Evolutionary conservation across 2,888 invertebrate species (phyloP), one percentile per base, ranked within the genome.

Genomic region (Hirtodrosophila duncani): DNA sequence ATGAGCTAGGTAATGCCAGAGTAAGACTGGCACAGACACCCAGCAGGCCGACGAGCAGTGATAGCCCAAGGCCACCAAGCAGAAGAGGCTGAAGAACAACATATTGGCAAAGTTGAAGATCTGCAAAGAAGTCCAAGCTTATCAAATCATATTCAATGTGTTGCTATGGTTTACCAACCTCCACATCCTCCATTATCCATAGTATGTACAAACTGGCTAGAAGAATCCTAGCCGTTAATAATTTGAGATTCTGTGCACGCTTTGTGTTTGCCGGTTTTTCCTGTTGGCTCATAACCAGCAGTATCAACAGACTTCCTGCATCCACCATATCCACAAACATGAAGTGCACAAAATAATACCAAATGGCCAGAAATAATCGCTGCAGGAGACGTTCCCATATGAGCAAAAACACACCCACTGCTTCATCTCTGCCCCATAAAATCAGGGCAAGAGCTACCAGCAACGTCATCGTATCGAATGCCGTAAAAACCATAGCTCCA

Each of bases 291-390:
- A 31, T 9, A 0, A 63, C 58, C 16, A 56, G 21, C 11, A 69
- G 27, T 21, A 59, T 13, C 5, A 66, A 16, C 10, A 70, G 36
- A 3, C 34, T 33, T 13, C 70, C 67, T 31, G 51, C 10, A 26
- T 60, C 50, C 6, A 63, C 17, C 14, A 29, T 16, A 36, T 55
- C 45, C 4, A 23, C 7, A 10, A 68, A 14, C 3, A 44, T 10
- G 9, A 52, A 29, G 3, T 43, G 36, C 14, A 27, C 14, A 10
- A 42, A 9, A 33, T 44, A 30, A 2, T 31, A 30, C 33, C 18
- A 10, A n/a, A 45, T 16, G 6, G 57, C 21, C n/a, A 55, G 42
- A 11, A 30, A 24, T 3, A 58, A 5, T 0, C 31, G 36, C 2
- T 44, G 38, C 4, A 53, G 2, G 0, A 38, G 33, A n/a, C 46